Evolutionary conservation across 2,888 invertebrate species (phyloP).

Genomic region (Brenthis hecate): DNA sequence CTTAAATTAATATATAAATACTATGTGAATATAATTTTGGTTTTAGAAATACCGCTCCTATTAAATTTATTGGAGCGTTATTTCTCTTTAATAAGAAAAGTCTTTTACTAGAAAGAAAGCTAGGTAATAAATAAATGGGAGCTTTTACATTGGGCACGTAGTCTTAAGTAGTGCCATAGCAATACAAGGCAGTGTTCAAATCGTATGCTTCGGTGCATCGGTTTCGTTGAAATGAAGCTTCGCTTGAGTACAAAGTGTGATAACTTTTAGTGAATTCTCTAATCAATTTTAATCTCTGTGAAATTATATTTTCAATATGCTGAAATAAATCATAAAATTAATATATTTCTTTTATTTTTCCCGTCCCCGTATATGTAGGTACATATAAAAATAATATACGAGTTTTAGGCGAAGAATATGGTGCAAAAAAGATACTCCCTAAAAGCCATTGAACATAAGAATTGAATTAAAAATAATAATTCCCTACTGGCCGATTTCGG

Average conservation of each 20-base stretch:
- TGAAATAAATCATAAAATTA: constrained; percentile 53
- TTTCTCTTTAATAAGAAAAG: too few species aligned
- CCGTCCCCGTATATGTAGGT: background rate
- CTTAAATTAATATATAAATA: constrained; percentile 1
- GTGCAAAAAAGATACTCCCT: too few species aligned
- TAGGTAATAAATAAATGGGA: background rate
- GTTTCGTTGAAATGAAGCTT: constrained; percentile 48
- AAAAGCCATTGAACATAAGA: too few species aligned
- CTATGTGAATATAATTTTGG: constrained; percentile 6
- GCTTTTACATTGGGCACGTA: constrained; percentile 30
- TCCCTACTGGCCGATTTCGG: too few species aligned
- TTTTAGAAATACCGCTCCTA: background rate
- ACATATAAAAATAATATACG: too few species aligned
- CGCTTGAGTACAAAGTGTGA: constrained; percentile 66
- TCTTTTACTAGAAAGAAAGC: too few species aligned
- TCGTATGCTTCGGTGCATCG: constrained; percentile 28
- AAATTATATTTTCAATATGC: constrained; percentile 76
- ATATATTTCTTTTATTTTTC: constrained; percentile 26
- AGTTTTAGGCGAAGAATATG: too few species aligned
- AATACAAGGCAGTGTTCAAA: constrained; percentile 41
- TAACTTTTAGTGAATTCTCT: constrained; percentile 50
- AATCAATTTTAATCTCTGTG: constrained; percentile 56
- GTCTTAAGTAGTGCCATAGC: constrained; percentile 48
- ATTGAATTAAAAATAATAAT: too few species aligned
- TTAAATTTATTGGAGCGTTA: too few species aligned